Conservation (phyloP, 1,140 invertebrate species). For the Microplitis mediator region DNA sequence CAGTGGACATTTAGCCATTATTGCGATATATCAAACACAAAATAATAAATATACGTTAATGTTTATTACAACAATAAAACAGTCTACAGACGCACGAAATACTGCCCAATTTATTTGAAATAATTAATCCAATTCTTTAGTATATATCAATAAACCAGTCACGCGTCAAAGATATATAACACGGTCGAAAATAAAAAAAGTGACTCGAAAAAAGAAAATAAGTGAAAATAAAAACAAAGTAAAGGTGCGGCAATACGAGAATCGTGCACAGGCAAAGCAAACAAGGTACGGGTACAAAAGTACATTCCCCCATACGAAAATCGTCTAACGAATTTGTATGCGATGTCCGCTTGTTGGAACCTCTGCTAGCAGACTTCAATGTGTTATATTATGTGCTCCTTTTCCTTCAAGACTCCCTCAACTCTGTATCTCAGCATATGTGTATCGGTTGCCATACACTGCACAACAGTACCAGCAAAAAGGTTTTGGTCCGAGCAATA, state of each 20-base stretch:
- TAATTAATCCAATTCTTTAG: neutral
- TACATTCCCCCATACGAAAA: slow-evolving; percentile 8
- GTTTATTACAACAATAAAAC: neutral
- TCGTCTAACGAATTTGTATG: slow-evolving; percentile 32
- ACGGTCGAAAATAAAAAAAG: neutral
- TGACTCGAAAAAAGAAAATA: neutral
- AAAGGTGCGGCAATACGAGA: slow-evolving; percentile 12
- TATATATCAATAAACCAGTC: neutral
- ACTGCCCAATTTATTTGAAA: neutral
- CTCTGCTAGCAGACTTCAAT: neutral
- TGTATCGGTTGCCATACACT: neutral
- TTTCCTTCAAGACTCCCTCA: too few species aligned
- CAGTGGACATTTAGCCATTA: too few species aligned
- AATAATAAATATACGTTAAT: too few species aligned
- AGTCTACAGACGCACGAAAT: neutral
- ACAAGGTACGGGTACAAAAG: neutral
- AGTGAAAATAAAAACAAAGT: neutral
- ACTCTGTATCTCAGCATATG: neutral
- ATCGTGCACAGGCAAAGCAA: slow-evolving; percentile 12
- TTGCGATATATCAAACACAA: too few species aligned
- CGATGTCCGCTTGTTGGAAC: slow-evolving; percentile 12
- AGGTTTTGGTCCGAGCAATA: slow-evolving; percentile 25
- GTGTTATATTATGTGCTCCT: neutral
- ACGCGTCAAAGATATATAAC: slow-evolving; percentile 12
- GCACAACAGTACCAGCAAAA: neutral